Base-by-base conservation (phyloP, 2,113 vertebrate genomes). In the Malurus alboscapulatus region DNA sequence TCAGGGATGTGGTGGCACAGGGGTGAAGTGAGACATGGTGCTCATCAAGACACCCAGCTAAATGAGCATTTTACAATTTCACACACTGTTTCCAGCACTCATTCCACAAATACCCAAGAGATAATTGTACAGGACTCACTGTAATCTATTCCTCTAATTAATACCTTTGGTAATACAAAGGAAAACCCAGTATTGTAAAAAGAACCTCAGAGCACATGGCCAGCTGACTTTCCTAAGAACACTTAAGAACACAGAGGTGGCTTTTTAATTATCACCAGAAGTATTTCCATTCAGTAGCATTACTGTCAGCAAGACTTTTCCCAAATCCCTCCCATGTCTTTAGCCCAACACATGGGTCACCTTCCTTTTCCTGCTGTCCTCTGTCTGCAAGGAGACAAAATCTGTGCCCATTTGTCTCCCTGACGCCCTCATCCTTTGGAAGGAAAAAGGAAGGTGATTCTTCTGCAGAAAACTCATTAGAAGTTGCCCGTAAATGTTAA, bases 131-230 rank as follows among this genome's bases (percentile, higher is more conserved):
- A 77, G 44, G 4, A 59, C 20, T 73, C 78, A 15, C 16, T 12
- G 25, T 48, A 63, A 88, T 72, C 55, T 27, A 20, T 13, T 81
- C n/a, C 62, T 73, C 75, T 91, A 90, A 92, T 95, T 91, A 89
- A 75, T 76, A 88, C 14, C 65, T 91, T 51, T 51, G 73, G 55
- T 40, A 81, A 65, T 10, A 87, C 54, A 63, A 62, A 63, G 76
- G 72, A 88, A 88, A 82, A 40, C 10, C 9, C 30, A 44, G 1
- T 68, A 62, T 15, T 65, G 45, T 18, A 21, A 15, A 66, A 81
- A 73, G 62, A 78, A 24, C 17, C 19, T 16, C 13, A 0, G 8
- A 77, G 48, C 20, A 44, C 8, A 2, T 20, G n/a, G 57, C 13
- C 57, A 94, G 34, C 18, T 59, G 73, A 47, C 14, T 86, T 86